Percentiles rank a stretch among this genome's conserved stretches.
phyloP scores from a whole-genome alignment of 2,113 vertebrate genomes.

The Campylomormyrus tamandua region DNA sequence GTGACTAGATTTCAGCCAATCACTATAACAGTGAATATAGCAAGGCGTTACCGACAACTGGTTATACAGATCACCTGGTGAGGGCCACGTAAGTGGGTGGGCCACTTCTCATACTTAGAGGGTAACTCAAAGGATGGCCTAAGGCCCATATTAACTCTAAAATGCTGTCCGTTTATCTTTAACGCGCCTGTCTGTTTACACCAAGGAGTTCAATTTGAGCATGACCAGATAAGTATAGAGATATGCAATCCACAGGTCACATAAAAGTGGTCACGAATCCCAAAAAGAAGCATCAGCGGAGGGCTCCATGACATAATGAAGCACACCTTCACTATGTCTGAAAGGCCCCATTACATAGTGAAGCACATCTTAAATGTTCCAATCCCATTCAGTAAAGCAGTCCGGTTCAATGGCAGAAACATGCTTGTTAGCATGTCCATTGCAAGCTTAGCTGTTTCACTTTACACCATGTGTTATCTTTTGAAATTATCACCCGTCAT shows the following conservation, averaged over 20 bases:
- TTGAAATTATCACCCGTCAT: neutral
- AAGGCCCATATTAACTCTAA: conserved; percentile 34
- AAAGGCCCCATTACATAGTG: neutral
- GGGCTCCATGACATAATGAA: neutral
- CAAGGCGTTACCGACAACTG: neutral
- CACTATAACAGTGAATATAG: neutral
- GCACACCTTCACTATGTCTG: neutral
- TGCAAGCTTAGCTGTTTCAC: neutral
- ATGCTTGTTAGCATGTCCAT: neutral
- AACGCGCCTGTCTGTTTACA: neutral
- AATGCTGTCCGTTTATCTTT: conserved; percentile 27
- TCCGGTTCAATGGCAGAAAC: neutral
- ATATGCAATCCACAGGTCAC: neutral
- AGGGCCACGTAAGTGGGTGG: neutral
- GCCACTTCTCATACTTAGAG: conserved; percentile 17
- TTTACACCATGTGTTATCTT: neutral
- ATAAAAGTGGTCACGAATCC: neutral
- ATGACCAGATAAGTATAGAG: neutral
- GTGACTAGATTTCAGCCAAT: neutral
- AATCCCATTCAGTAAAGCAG: neutral
- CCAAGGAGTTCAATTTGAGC: neutral
- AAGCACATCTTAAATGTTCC: conserved; percentile 7
- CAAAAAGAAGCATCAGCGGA: neutral
- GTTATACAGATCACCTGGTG: neutral
- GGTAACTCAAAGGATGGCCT: conserved; percentile 19